A percentile compares a stretch with the other conserved stretches of the same genome.
Evolutionary conservation across 1,140 invertebrate species (phyloP).

Genomic region (Teleogryllus occipitalis): DNA sequence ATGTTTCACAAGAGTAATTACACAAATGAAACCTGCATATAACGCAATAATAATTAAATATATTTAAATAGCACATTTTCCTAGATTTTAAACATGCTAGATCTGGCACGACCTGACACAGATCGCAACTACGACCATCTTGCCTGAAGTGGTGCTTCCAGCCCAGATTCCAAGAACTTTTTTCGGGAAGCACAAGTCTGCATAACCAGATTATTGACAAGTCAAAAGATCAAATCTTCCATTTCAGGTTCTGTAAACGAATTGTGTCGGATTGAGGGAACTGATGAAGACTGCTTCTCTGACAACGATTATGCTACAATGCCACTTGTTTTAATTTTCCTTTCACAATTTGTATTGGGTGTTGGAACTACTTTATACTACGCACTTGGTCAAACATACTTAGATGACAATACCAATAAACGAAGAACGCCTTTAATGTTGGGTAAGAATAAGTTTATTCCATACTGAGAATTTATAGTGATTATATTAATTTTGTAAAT

Average conservation of each 20-base stretch:
- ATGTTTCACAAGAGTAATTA: too few relatives aligned
- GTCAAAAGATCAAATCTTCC: too few relatives aligned
- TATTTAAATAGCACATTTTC: too few relatives aligned
- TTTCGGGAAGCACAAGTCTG: too few relatives aligned
- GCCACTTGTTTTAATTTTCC: conserved; percentile 53
- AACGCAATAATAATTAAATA: too few relatives aligned
- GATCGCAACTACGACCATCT: too few relatives aligned
- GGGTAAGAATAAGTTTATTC: conserved; percentile 31
- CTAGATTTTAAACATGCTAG: too few relatives aligned
- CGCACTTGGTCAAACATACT: conserved; percentile 57
- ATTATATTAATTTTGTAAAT: neutral
- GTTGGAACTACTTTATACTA: conserved; percentile 61
- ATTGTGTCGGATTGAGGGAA: neutral
- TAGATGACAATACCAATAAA: conserved; percentile 62
- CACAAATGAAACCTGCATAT: too few relatives aligned
- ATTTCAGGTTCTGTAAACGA: neutral
- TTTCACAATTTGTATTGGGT: conserved; percentile 60
- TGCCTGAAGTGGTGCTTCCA: too few relatives aligned
- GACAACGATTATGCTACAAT: conserved; percentile 34
- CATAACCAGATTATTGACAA: too few relatives aligned
- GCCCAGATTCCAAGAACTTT: too few relatives aligned
- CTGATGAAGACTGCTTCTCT: neutral
- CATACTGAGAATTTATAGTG: neutral
- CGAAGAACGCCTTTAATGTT: conserved; percentile 55
- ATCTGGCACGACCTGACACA: too few relatives aligned